These are phyloP conservation scores for Thripadectes ignobilis DNA, from an alignment of 2,797 vertebrate species.

Conservation along the genomic window DNA sequence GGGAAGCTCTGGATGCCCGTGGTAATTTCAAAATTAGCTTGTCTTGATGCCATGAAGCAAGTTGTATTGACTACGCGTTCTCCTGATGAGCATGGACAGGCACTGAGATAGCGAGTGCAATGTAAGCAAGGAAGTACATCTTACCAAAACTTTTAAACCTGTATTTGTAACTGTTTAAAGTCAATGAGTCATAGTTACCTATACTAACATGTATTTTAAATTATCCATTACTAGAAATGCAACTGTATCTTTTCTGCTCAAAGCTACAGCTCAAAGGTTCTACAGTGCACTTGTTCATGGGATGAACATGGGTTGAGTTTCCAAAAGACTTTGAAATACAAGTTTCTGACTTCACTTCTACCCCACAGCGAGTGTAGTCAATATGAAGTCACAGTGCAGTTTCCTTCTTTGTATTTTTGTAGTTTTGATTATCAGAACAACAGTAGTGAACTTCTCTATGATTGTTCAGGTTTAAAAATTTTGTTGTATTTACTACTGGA, in stretches of 20 bases:
- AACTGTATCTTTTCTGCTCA: not conserved
- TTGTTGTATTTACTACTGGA: not conserved
- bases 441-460: not conserved
- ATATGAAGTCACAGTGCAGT: not conserved
- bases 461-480: not conserved
- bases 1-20: slow-evolving; percentile 31
- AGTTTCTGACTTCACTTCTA: not conserved
- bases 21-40: slow-evolving; percentile 61
- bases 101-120: slow-evolving; percentile 1
- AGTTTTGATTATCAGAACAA: not conserved
- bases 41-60: slow-evolving; percentile 38
- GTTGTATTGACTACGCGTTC: slow-evolving; percentile 38
- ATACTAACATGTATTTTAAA: not conserved
- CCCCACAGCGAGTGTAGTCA: not conserved
- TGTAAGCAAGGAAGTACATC: not conserved
- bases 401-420: not conserved
- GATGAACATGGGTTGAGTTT: not conserved
- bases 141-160: not conserved
- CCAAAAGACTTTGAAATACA: not conserved
- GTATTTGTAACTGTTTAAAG: not conserved
- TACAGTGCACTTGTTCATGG: not conserved
- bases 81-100: not conserved
- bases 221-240: not conserved
- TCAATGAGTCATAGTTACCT: not conserved
- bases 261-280: not conserved